Base-by-base conservation (phyloP, 1,140 invertebrate genomes). In the Gonioctena quinquepunctata region DNA sequence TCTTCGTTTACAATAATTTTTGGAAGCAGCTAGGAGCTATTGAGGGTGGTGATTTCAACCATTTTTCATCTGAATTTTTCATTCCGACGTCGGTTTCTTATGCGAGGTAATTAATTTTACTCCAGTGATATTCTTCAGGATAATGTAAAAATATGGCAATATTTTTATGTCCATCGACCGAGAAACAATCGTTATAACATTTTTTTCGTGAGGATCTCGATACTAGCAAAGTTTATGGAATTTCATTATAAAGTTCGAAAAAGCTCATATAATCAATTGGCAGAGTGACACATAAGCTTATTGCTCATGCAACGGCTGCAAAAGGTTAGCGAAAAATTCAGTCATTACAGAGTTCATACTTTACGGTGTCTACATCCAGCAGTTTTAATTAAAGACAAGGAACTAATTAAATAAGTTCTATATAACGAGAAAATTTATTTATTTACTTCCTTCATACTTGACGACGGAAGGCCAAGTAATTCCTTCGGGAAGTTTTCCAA, bases 381-480 rank as follows among this genome's bases (percentile, higher is more conserved):
- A 54, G 54, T n/a, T 42, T 25, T 57, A 19, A 57, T 56, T 56
- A 56, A 56, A 56, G 18, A 19, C 52, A 23, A 11, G 22, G 21
- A 56, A 56, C 52, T 56, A 56, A 56, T 56, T 56, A 56, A 56
- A 56, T 13, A 19, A 56, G n/a, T 56, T 56, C 13, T 19, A 23
- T 56, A 21, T 42, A 42, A 42, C 33, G 33, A 19, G 18, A 56
- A 56, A 56, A 11, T 23, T 54, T 56, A 56, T 66, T 54, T 28
- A 50, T 66, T 66, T 57, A 57, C 21, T 66, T 26, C 26, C 25
- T 50, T 42, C n/a, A n/a, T n/a, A n/a, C 11, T 42, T 13, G 33
- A 13, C 21, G 7, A 52, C 27, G 42, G 25, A 66, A 49, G 28
- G 66, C 23, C 18, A 57, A 49, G 54, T 26, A 26, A 67, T 42